Conservation (phyloP, 2,797 vertebrate species). For the Pangasius larnaudii region DNA sequence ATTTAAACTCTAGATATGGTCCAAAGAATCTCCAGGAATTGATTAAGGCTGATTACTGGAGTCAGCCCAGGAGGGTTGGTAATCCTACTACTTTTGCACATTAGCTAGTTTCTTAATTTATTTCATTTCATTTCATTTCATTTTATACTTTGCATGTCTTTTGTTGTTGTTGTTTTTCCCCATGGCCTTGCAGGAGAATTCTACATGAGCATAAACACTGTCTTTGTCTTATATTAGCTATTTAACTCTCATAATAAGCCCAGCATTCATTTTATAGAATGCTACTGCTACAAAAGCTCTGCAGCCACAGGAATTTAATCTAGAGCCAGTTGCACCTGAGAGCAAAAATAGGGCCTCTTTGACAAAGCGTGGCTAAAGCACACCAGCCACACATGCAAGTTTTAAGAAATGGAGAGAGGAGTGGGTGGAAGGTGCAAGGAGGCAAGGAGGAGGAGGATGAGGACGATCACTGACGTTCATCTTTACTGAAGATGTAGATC, state of each 20-base stretch:
- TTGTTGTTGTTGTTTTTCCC: background rate
- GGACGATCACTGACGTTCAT: slow-evolving; percentile 13
- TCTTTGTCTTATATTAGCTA: background rate
- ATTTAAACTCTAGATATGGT: background rate
- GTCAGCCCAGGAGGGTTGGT: background rate
- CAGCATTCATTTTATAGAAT: slow-evolving; percentile 13
- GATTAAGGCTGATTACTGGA: no score
- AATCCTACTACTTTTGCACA: background rate
- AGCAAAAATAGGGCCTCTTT: slow-evolving; percentile 67
- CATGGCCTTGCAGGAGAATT: background rate
- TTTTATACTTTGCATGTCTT: no score
- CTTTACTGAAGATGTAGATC: slow-evolving; percentile 41
- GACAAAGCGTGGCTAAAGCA: slow-evolving; percentile 60
- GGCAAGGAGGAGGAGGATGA: background rate
- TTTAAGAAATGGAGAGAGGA: slow-evolving; percentile 31
- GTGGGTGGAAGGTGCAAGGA: slow-evolving; percentile 40
- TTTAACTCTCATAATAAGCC: background rate
- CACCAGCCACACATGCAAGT: slow-evolving; percentile 62
- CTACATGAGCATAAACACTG: background rate
- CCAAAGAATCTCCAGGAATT: background rate
- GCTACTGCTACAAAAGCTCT: background rate
- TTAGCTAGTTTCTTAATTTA: background rate
- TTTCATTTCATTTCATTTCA: background rate
- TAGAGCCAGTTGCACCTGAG: slow-evolving; percentile 71
- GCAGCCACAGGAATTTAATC: slow-evolving; percentile 32